Evolutionary conservation across 1,140 invertebrate species (phyloP).

Genomic region (Aphaenogaster ashmeadi): DNA sequence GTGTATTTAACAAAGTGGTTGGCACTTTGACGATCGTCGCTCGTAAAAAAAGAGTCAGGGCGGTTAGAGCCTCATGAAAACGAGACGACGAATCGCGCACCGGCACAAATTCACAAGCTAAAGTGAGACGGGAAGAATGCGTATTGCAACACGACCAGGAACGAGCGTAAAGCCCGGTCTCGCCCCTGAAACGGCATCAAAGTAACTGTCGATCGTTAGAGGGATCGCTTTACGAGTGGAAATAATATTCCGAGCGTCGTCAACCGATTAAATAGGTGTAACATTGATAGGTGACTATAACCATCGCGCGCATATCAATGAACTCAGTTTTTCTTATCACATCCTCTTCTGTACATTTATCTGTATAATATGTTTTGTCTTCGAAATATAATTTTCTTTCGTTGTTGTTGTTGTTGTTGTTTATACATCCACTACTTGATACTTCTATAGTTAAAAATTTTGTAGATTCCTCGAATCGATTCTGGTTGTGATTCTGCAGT

Average conservation of each 20-base stretch:
- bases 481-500: background rate
- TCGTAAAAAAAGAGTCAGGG: slow-evolving; percentile 21
- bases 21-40: slow-evolving; percentile 44
- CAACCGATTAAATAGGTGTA: slow-evolving; percentile 74
- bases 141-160: slow-evolving; percentile 28
- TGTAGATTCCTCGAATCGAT: background rate
- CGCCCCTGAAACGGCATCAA: slow-evolving; percentile 54
- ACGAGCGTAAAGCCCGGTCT: slow-evolving; percentile 17
- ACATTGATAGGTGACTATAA: slow-evolving; percentile 67
- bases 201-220: slow-evolving; percentile 74
- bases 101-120: background rate
- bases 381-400: background rate
- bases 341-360: background rate
- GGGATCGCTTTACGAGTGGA: slow-evolving; percentile 72
- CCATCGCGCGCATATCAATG: background rate
- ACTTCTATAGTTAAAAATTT: background rate
- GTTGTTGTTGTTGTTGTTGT: background rate
- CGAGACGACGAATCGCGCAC: slow-evolving; percentile 64
- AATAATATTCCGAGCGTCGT: slow-evolving; percentile 71
- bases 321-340: background rate
- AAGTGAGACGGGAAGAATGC: slow-evolving; percentile 27
- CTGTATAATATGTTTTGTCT: background rate
- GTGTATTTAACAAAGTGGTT: slow-evolving; percentile 59
- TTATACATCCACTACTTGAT: background rate
- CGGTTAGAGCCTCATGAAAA: slow-evolving; percentile 67